Evolutionary conservation across 2,113 vertebrate species (phyloP).

Genomic region (Astur gentilis): DNA sequence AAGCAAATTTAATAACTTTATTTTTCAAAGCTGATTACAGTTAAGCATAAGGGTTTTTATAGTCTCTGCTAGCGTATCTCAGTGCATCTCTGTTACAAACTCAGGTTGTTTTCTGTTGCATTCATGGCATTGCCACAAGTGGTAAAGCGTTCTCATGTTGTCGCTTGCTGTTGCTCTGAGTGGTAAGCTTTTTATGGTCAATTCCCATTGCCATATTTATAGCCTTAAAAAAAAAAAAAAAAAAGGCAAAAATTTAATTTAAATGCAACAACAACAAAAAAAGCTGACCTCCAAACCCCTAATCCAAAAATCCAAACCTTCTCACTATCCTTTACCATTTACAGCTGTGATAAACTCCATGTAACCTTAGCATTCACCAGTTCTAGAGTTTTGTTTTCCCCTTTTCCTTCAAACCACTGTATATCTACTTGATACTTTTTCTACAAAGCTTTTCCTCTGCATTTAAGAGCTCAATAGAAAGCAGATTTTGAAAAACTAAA

Average conservation of each 20-base stretch:
- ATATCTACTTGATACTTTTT: neutral
- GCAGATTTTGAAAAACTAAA: neutral
- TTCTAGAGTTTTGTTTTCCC: neutral
- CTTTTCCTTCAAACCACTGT: neutral
- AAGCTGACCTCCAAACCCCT: neutral
- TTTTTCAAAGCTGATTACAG: neutral
- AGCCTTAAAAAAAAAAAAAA: neutral
- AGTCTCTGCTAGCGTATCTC: rapidly evolving
- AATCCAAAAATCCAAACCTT: neutral
- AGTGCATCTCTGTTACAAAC: neutral
- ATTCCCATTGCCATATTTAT: neutral
- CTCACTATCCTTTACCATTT: neutral
- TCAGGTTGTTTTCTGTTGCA: neutral
- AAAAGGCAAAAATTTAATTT: neutral
- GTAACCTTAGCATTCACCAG: neutral
- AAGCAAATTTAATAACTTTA: neutral
- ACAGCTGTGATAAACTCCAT: neutral
- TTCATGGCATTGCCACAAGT: neutral
- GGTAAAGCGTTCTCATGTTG: neutral
- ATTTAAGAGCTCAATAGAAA: neutral
- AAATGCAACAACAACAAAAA: neutral
- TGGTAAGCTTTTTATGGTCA: neutral
- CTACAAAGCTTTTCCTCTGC: neutral
- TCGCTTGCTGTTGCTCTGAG: neutral
- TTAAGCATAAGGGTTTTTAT: neutral